These are phyloP conservation scores for Holcopasites calliopsidis DNA, from an alignment of 1,140 invertebrate genomes.

Conservation along the genomic window DNA sequence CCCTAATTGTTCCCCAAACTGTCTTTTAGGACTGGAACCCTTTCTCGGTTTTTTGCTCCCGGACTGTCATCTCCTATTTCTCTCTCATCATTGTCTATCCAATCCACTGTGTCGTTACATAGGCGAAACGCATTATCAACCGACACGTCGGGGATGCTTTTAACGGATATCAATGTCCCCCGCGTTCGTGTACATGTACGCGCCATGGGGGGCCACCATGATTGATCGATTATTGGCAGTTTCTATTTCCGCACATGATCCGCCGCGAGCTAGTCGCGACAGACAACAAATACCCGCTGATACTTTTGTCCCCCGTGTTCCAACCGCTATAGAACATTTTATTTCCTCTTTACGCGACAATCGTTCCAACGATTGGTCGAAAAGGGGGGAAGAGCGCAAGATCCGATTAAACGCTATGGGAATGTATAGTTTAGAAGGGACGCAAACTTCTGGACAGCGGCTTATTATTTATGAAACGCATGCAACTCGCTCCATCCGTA, in stretches of 20 bases:
- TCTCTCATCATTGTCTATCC: not conserved
- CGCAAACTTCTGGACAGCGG: not conserved
- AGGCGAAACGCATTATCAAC: conserved; percentile 47
- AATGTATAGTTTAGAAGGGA: not conserved
- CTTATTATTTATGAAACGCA: conserved; percentile 22
- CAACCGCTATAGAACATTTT: not conserved
- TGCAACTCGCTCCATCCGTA: not conserved
- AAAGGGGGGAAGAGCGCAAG: too few relatives aligned
- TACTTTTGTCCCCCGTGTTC: not conserved
- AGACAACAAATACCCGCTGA: conserved; percentile 13
- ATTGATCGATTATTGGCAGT: conserved; percentile 39
- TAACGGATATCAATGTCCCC: conserved; percentile 42
- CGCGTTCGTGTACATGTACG: not conserved
- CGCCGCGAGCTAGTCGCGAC: not conserved
- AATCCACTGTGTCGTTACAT: conserved; percentile 38
- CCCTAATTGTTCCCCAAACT: too few relatives aligned
- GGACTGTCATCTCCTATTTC: not conserved
- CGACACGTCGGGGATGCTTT: conserved; percentile 46
- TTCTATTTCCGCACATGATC: conserved; percentile 34
- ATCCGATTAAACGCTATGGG: not conserved
- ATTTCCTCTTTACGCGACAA: not conserved
- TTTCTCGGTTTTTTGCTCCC: too few relatives aligned
- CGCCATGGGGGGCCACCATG: not conserved
- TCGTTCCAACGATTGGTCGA: not conserved
- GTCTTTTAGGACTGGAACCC: too few relatives aligned